Base-by-base conservation (phyloP, 2,888 invertebrate genomes). In the Hydraecia micacea region DNA sequence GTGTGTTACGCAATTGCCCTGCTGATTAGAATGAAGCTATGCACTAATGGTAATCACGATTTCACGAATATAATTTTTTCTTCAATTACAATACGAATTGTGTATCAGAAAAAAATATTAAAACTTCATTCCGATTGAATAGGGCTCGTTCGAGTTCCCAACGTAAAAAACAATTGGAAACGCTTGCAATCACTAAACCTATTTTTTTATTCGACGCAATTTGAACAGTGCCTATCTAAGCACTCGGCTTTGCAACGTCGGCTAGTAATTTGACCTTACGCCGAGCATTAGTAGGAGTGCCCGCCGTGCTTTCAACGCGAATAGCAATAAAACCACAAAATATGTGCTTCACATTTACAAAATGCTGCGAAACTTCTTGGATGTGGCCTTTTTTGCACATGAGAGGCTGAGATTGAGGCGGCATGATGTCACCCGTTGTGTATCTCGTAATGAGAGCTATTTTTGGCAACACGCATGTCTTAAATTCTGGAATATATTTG, bases 221-320 rank as follows among this genome's bases (percentile, higher is more conserved):
- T 94, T 93, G 93, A 93, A 89, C 92, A 90, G 89, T 88, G 90
- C 90, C 92, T 92, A 92, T 95, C 94, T 95, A 94, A 95, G 93
- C 93, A 91, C 91, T 92, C 80, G 88, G 86, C 91, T 90, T 91
- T 86, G 92, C 90, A 89, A 88, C 91, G 88, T 90, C 84, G 90
- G 91, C 92, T 89, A 92, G 95, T 95, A 95, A 95, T 95, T 95
- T 95, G 95, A 95, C 93, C 95, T 94, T 91, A 93, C 91, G 93
- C 92, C 92, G 90, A 89, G 93, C 93, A 94, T 94, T 94, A 95
- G 95, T 92, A 92, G 93, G 93, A 93, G 93, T 93, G 94, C 91
- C 91, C 90, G 90, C 90, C 91, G 91, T 90, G 93, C 94, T 95
- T 93, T 95, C 95, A 94, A 93, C 93, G 92, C 91, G 91, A 91